Evolutionary conservation across 37 sponge, comb jelly and placozoan species (phyloP).

Genomic region (Mnemiopsis leidyi): DNA sequence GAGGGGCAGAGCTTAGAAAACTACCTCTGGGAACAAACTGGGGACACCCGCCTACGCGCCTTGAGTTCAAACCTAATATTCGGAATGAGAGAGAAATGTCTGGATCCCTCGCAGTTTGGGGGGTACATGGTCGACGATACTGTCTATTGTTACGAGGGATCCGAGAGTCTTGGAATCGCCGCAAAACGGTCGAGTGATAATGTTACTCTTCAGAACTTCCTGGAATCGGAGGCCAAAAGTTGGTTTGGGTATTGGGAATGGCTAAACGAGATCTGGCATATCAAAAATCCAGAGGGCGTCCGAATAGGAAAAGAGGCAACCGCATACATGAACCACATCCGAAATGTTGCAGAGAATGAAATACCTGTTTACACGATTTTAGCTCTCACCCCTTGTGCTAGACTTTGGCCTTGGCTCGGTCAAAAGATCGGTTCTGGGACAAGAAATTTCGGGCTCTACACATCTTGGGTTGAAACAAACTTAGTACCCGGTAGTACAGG

Average conservation of each 20-base stretch:
- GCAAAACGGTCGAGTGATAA: neutral
- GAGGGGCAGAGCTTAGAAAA: neutral
- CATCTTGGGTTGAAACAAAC: neutral
- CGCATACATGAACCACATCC: neutral
- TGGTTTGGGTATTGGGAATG: neutral
- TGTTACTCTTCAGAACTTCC: neutral
- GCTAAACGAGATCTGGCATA: neutral
- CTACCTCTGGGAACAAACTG: slow-evolving; percentile 2
- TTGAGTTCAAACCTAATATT: neutral
- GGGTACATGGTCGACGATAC: neutral
- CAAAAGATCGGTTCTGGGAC: neutral
- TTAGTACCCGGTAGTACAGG: neutral
- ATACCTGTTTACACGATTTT: neutral
- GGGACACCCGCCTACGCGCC: neutral
- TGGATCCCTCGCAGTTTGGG: slow-evolving; percentile 31
- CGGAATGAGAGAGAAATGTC: neutral
- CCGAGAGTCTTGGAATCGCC: neutral
- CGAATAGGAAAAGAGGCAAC: neutral
- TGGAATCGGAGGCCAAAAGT: neutral
- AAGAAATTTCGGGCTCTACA: neutral
- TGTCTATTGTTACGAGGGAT: neutral
- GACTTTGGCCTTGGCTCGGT: slow-evolving; percentile 23
- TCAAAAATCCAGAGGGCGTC: neutral
- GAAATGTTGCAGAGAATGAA: neutral
- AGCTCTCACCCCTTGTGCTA: slow-evolving; percentile 8